A percentile compares a stretch with the other conserved stretches of the same genome.
phyloP scores from a whole-genome alignment of 2,888 invertebrate genomes.

The Drosophila tripunctata region DNA sequence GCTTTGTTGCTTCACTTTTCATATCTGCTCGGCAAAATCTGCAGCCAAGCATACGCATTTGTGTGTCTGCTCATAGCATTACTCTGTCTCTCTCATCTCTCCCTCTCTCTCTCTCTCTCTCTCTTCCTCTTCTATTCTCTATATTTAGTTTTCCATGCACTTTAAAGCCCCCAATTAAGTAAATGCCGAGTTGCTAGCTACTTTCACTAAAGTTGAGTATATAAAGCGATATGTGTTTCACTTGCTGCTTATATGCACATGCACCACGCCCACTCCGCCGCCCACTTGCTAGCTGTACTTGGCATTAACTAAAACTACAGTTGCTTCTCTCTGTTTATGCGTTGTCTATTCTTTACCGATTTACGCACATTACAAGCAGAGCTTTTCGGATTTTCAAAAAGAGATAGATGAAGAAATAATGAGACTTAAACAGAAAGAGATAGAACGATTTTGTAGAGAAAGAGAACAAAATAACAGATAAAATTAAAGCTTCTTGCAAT shows the following conservation, averaged over 20 bases:
- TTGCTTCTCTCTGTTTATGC: background rate
- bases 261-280: background rate
- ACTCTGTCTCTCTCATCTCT: background rate
- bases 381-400: background rate
- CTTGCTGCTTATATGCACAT: slow-evolving; percentile 14
- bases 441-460: background rate
- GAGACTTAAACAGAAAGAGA: background rate
- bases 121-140: too few relatives aligned
- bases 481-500: background rate
- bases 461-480: too few relatives aligned
- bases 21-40: slow-evolving; percentile 53
- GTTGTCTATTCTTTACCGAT: background rate
- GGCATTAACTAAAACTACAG: slow-evolving; percentile 15
- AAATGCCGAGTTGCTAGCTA: slow-evolving; percentile 43
- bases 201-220: background rate
- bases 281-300: slow-evolving; percentile 6
- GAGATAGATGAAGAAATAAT: background rate
- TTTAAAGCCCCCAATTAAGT: slow-evolving; percentile 72
- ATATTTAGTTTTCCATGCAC: slow-evolving; percentile 9
- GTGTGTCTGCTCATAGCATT: background rate
- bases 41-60: slow-evolving; percentile 18
- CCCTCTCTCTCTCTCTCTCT: background rate
- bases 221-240: slow-evolving; percentile 17
- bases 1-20: slow-evolving; percentile 59
- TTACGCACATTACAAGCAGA: background rate